Base-by-base conservation (phyloP, 1,140 invertebrate species). In the Tribolium castaneum region DNA sequence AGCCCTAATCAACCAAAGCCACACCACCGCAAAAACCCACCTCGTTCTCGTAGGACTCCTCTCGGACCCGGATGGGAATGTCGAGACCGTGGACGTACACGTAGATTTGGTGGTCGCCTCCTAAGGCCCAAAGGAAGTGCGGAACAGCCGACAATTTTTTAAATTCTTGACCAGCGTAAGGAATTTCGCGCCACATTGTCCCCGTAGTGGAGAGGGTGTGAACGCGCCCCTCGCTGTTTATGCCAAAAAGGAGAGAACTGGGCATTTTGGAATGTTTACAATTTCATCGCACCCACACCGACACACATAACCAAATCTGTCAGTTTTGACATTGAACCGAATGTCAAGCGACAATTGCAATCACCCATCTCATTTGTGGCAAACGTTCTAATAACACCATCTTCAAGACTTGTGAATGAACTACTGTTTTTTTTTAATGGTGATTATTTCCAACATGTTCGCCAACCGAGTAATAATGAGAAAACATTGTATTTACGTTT, bases 11-110 rank as follows among this genome's bases (percentile, higher is more conserved):
- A 50, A n/a, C 13, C n/a, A 71, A 77, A 71, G 14, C 13, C 9
- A 16, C 0, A 75, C 19, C 14, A 19, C 30, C 4, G 39, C 45
- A 70, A 75, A 75, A 10, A 30, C 77, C 70, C 88, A 94, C 93
- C 88, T 98, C 95, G 88, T 98, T 98, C 88, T 98, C 96, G 87
- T 95, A 98, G 3, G 95, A 92, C 86, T 96, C 95, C 88, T 97
- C 96, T 86, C 93, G 93, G 0, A 97, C 93, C 78, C 95, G 89
- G 76, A 98, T 97, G 0, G 96, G 96, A 84, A 97, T 93, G 87
- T 97, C 96, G 45, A 95, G 88, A 1, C 94, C 94, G 85, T 96
- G 93, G 13, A 97, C 94, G 86, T 95, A 96, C 1, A 97, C 92
- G 87, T 98, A 97, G 50, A 97, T 93, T 87, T 97, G 96, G 79